phyloP scores from a whole-genome alignment of 35 echinoderm and acorn worm species.

The Apostichopus japonicus region DNA sequence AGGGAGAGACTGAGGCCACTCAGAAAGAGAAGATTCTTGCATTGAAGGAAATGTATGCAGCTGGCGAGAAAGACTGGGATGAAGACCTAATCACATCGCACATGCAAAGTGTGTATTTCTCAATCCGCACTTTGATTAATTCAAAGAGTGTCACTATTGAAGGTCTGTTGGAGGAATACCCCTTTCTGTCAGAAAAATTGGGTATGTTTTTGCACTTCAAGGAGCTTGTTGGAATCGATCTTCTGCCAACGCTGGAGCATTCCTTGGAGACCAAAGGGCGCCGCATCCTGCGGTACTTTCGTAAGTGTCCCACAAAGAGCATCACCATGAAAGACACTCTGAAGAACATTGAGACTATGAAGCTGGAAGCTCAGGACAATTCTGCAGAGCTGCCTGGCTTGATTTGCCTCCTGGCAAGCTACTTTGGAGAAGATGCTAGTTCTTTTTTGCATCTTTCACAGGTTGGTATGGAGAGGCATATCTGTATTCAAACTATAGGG shows the following conservation, averaged over 20 bases:
- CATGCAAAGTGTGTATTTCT: not conserved
- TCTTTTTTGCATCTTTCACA: not conserved
- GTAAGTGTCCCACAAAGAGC: constrained; percentile 4
- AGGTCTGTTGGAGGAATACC: not conserved
- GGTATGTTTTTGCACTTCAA: not conserved
- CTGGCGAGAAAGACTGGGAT: constrained; percentile 2
- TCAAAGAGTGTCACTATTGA: constrained; percentile 1
- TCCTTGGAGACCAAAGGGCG: not conserved
- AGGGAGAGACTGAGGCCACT: not conserved
- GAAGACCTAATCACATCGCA: not conserved
- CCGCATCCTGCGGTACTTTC: constrained; percentile 4
- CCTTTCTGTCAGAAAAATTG: not conserved
- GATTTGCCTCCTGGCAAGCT: not conserved
- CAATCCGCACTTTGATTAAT: constrained; percentile 16
- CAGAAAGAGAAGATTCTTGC: constrained; percentile 1
- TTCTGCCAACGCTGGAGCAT: not conserved
- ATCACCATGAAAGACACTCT: not conserved
- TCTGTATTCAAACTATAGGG: not conserved
- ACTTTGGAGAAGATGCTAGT: constrained; percentile 23
- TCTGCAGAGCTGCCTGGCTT: constrained; percentile 4
- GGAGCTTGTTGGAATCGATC: not conserved
- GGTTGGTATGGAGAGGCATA: not conserved
- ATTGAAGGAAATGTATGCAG: not conserved
- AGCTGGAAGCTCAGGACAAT: not conserved
- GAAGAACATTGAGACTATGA: not conserved